Evolutionary conservation across 2,888 invertebrate genomes (phyloP).

Genomic region (Sericinus montela): DNA sequence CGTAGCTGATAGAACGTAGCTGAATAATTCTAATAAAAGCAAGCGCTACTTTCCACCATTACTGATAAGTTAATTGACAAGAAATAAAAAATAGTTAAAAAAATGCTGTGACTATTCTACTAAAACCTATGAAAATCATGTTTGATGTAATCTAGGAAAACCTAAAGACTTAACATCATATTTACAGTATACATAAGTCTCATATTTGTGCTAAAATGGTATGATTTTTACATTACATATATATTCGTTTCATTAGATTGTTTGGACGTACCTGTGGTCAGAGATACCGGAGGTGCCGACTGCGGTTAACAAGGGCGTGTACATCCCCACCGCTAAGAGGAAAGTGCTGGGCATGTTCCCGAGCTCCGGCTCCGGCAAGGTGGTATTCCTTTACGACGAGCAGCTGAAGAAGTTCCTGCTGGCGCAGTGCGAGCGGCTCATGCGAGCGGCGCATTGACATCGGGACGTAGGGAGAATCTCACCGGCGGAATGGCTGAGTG

Average conservation of each 20-base stretch:
- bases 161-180: no score
- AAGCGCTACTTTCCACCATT: no score
- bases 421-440: slow-evolving; percentile 63
- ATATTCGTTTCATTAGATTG: slow-evolving; percentile 69
- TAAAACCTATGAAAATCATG: no score
- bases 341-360: slow-evolving; percentile 83
- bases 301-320: slow-evolving; percentile 84
- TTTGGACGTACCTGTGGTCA: slow-evolving; percentile 88
- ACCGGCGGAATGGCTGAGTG: slow-evolving; percentile 40
- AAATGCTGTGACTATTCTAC: no score
- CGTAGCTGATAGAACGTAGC: no score
- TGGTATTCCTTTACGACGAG: slow-evolving; percentile 71
- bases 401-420: slow-evolving; percentile 62
- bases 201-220: no score
- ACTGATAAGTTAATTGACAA: no score
- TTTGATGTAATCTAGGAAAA: no score
- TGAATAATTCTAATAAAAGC: no score
- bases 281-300: slow-evolving; percentile 85
- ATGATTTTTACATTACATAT: no score
- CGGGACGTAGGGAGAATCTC: slow-evolving; percentile 62
- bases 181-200: no score
- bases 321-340: slow-evolving; percentile 78
- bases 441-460: slow-evolving; percentile 64
- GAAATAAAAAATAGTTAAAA: no score
- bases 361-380: slow-evolving; percentile 80